phyloP scores from a whole-genome alignment of 2,797 vertebrate species.

The Gorsachius magnificus region DNA sequence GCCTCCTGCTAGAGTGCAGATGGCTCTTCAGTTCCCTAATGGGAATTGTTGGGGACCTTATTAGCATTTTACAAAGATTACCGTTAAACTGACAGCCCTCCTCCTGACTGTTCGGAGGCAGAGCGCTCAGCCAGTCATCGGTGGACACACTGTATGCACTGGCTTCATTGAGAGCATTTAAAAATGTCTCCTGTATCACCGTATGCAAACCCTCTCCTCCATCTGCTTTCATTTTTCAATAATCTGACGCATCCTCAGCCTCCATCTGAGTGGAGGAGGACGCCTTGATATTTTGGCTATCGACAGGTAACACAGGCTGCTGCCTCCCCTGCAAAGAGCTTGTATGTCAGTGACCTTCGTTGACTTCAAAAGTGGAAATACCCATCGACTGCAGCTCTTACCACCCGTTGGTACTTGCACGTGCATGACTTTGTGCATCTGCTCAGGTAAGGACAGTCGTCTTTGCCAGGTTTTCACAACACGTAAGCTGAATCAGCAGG shows the following conservation, averaged over 20 bases:
- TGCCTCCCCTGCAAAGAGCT: neutral
- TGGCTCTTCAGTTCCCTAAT: neutral
- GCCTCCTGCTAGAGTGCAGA: conserved; percentile 17
- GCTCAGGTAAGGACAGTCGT: neutral
- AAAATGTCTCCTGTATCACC: neutral
- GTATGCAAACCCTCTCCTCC: neutral
- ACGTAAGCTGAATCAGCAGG: neutral
- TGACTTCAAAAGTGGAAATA: neutral
- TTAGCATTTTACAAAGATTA: conserved; percentile 22
- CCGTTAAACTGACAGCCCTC: neutral
- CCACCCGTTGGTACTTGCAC: neutral
- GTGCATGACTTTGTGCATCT: neutral
- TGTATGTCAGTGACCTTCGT: neutral
- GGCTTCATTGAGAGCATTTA: neutral
- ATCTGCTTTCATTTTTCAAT: neutral
- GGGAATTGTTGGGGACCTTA: conserved; percentile 21
- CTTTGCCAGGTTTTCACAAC: neutral
- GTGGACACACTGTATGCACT: accelerated
- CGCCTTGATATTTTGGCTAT: neutral
- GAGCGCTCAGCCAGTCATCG: neutral
- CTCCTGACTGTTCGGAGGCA: neutral
- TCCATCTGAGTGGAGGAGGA: neutral
- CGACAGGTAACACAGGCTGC: neutral
- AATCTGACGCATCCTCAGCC: neutral
- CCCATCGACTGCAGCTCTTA: neutral